Percentiles rank a stretch among this genome's conserved stretches.
These are phyloP conservation scores for Pharmacophagus antenor DNA, from an alignment of 2,888 invertebrate species.

Conservation along the genomic window DNA sequence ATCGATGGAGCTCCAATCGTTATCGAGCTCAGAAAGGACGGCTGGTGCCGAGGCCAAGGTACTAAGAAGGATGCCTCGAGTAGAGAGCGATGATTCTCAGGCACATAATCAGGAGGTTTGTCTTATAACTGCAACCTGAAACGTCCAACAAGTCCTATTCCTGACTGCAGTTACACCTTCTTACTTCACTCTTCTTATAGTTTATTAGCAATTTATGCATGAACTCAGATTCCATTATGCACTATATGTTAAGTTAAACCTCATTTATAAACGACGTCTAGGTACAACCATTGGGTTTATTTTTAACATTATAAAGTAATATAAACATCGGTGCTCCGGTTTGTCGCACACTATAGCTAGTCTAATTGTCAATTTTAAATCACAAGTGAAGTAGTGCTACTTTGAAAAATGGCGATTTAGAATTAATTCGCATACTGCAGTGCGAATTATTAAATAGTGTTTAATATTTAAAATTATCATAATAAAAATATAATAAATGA, in stretches of 20 bases:
- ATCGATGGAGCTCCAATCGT: conserved; percentile 81
- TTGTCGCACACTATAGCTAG: too few relatives aligned
- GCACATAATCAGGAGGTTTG: conserved; percentile 58
- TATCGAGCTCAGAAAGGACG: conserved; percentile 62
- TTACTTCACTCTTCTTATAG: neutral
- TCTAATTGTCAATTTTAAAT: too few relatives aligned
- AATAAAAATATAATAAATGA: too few relatives aligned
- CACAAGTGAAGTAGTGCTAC: too few relatives aligned
- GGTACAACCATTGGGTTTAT: neutral
- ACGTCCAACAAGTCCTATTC: conserved; percentile 3
- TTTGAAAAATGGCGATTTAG: too few relatives aligned
- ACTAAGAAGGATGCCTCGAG: conserved; percentile 87
- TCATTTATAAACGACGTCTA: neutral
- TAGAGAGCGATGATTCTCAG: conserved; percentile 86
- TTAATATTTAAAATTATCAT: too few relatives aligned
- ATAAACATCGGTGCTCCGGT: too few relatives aligned
- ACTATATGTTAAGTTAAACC: neutral
- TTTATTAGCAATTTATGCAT: neutral
- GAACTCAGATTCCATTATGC: neutral
- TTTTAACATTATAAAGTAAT: neutral
- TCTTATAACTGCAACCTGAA: conserved; percentile 20
- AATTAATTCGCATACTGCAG: too few relatives aligned
- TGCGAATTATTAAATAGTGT: too few relatives aligned
- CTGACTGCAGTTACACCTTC: conserved; percentile 2
- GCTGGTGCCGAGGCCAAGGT: conserved; percentile 73